phyloP scores from a whole-genome alignment of 2,113 vertebrate species.

The Lophochroa leadbeateri region DNA sequence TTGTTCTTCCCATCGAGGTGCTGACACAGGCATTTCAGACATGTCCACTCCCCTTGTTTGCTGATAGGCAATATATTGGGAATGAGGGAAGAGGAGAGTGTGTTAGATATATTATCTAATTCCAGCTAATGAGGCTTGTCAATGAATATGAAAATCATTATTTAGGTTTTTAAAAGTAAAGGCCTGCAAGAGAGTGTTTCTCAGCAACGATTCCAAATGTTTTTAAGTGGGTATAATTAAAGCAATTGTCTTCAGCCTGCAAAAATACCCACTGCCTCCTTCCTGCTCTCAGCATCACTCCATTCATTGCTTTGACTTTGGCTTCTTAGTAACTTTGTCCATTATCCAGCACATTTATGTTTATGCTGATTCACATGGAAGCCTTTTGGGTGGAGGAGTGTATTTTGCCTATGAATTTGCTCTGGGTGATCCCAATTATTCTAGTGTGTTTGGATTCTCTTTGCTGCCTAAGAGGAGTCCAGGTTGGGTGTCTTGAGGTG shows the following conservation, averaged over 20 bases:
- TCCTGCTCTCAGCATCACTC: background rate
- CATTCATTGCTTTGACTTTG: background rate
- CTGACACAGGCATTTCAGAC: background rate
- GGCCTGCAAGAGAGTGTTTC: background rate
- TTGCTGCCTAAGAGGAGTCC: background rate
- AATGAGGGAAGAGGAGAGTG: background rate
- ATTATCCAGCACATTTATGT: background rate
- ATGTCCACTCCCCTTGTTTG: background rate
- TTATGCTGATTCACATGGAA: background rate
- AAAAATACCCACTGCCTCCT: background rate
- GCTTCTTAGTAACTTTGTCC: background rate
- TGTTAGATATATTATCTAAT: background rate
- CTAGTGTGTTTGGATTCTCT: background rate
- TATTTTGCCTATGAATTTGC: background rate
- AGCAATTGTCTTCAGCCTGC: background rate
- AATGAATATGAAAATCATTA: background rate
- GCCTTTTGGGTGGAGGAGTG: background rate
- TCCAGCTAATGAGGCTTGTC: background rate
- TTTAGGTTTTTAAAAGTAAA: background rate
- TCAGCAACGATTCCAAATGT: background rate
- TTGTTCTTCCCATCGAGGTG: background rate
- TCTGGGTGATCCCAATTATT: background rate
- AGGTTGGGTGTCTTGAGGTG: background rate
- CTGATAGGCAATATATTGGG: too few relatives aligned
- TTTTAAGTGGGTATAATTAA: background rate